A percentile compares a stretch with the other conserved stretches of the same genome.
Conservation (phyloP, 1,140 invertebrate genomes). For the Drosophila grimshawi region DNA sequence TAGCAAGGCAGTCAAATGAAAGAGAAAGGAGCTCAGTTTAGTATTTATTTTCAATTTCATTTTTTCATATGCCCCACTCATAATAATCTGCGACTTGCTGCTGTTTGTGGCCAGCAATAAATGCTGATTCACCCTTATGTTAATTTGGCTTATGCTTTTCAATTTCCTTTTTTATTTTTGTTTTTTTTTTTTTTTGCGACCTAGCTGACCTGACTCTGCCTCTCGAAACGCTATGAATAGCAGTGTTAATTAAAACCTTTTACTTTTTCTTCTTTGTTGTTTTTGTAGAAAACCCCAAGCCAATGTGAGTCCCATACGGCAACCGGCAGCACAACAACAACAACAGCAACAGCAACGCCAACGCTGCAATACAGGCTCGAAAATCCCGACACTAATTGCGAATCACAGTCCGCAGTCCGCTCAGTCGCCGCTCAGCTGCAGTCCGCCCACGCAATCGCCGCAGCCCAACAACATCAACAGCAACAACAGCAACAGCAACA, state of each 20-base stretch:
- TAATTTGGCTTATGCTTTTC: background rate
- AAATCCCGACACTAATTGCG: conserved; percentile 80
- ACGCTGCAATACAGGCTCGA: conserved; percentile 83
- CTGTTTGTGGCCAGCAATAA: too few species aligned
- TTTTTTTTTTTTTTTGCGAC: conserved; percentile 12
- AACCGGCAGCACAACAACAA: conserved; percentile 78
- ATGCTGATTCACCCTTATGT: background rate
- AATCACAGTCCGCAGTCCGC: conserved; percentile 71
- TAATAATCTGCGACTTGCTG: too few species aligned
- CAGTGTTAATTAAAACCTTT: background rate
- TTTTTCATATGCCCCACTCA: too few species aligned
- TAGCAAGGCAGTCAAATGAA: too few species aligned
- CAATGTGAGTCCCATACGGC: conserved; percentile 84
- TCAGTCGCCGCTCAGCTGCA: conserved; percentile 70
- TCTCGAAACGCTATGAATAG: background rate
- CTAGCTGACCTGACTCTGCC: background rate
- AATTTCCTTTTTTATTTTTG: conserved; percentile 5
- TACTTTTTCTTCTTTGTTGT: conserved; percentile 2
- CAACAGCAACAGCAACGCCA: conserved; percentile 69
- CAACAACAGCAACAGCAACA: conserved; percentile 60
- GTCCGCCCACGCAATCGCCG: conserved; percentile 62
- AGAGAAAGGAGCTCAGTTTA: too few species aligned
- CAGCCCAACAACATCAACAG: conserved; percentile 45
- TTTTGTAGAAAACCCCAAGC: conserved; percentile 82
- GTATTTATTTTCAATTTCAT: too few species aligned